Evolutionary conservation across 1,140 invertebrate genomes (phyloP).

Genomic region (Arctopsyche grandis): DNA sequence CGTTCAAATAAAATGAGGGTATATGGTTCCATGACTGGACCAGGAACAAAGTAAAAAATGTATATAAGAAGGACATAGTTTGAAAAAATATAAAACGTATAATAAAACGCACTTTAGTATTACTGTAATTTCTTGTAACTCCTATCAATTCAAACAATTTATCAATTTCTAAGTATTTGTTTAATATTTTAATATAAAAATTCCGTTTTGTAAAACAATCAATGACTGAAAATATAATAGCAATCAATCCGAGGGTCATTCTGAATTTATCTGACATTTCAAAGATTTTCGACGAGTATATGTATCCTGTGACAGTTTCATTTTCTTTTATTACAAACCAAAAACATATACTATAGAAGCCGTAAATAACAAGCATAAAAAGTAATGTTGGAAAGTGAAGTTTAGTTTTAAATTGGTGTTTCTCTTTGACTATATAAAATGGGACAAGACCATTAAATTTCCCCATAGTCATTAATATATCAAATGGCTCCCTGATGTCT

Average conservation of each 20-base stretch:
- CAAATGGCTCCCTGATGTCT: background rate
- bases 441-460: background rate
- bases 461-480: background rate
- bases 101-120: background rate
- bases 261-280: background rate
- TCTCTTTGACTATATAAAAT: background rate
- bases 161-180: background rate
- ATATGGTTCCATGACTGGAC: background rate
- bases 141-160: background rate
- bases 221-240: background rate
- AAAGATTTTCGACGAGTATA: background rate
- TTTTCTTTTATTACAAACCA: background rate
- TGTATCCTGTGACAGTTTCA: background rate
- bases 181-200: background rate
- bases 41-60: background rate
- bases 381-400: background rate
- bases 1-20: background rate
- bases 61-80: background rate
- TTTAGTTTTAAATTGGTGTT: background rate
- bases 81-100: background rate
- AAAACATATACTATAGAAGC: background rate
- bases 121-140: background rate
- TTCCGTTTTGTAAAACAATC: background rate
- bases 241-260: background rate
- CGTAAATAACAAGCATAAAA: background rate